Base-by-base conservation (phyloP, 2,888 invertebrate genomes). In the Apamea monoglypha region DNA sequence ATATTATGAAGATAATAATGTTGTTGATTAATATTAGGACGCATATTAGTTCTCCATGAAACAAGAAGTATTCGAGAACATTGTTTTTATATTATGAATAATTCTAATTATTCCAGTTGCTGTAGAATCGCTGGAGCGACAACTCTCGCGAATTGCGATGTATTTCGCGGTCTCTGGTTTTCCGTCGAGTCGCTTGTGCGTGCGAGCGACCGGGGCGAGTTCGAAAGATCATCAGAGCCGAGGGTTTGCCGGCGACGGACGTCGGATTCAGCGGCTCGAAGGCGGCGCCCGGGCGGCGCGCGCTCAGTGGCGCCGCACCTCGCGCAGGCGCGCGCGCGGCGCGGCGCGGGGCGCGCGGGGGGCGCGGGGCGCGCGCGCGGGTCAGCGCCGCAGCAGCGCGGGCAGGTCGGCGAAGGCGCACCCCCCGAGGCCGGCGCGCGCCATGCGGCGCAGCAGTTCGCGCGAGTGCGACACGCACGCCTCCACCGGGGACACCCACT, bases 351-450 rank as follows among this genome's bases (percentile, higher is more conserved):
- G 40, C 6, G 40, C 16, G 74, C 12, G 56, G 47, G 82, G 68
- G 72, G 79, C 68, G 80, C 77, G 77, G 77, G 69, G 29, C 32
- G 81, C 14, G 16, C 61, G 32, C 21, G 21, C 12, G 47, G 67
- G 76, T 69, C 98, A 98, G 97, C 97, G 97, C 90, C 97, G 97
- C 96, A 98, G 97, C 94, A 98, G 98, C 95, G 98, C 98, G 92
- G 98, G 98, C 93, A 99, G 98, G 96, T 98, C 98, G 92, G 99
- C 98, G 97, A 99, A 99, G 95, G 99, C 99, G 97, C 99, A 99
- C 82, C 99, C 98, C 92, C 99, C 99, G 88, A 99, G 97, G 83
- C 98, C 99, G 87, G 98, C 97, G 93, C 98, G 98, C 87, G 99
- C 98, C 99, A 99, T 99, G 92, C 99, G 97, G 89, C 98, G 98